Base-by-base conservation (phyloP, 2,797 vertebrate species). In the Lagorchestes hirsutus region DNA sequence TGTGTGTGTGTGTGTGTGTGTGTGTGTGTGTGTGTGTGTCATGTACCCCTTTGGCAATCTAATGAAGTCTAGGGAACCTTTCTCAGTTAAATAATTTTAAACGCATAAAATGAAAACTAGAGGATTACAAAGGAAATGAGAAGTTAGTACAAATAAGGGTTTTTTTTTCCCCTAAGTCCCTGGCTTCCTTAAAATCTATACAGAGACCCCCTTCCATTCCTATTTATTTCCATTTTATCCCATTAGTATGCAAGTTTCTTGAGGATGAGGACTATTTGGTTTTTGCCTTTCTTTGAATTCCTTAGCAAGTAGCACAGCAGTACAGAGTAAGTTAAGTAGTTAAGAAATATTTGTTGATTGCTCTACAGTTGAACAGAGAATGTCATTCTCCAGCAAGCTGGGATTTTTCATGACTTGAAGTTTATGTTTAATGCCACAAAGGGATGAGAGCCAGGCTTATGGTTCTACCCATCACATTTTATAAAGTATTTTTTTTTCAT, bases 381-480 rank as follows among this genome's bases (percentile, higher is more conserved):
- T 87, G 40, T 87, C 22, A 46, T 50, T 87, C 16, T 40, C 40
- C 9, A 46, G 40, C 22, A 46, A 46, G 22, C 74, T 87, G 74
- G 40, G 74, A 87, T 87, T 87, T 87, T 87, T 87, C 67, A 46
- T 87, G 31, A 46, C 74, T 27, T 46, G 74, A 87, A 87, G 40
- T 87, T 87, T 87, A 50, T 87, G 40, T 87, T 95, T 96, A 67
- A 55, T 91, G 90, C 11, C 95, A 24, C n/a, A 95, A 3, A 95
- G 54, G 29, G 22, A 56, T 92, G 93, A 93, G 34, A 90, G 94
- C 24, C n/a, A 93, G 22, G 92, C 54, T 28, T 95, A 96, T 87
- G 95, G 55, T 74, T 31, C 8, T 97, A 87, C 94, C 91, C 28
- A 40, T 94, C 57, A 74, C 94, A 87, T 95, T 95, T 54, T 29